phyloP scores from a whole-genome alignment of 2,113 vertebrate species.

The Pipra filicauda region DNA sequence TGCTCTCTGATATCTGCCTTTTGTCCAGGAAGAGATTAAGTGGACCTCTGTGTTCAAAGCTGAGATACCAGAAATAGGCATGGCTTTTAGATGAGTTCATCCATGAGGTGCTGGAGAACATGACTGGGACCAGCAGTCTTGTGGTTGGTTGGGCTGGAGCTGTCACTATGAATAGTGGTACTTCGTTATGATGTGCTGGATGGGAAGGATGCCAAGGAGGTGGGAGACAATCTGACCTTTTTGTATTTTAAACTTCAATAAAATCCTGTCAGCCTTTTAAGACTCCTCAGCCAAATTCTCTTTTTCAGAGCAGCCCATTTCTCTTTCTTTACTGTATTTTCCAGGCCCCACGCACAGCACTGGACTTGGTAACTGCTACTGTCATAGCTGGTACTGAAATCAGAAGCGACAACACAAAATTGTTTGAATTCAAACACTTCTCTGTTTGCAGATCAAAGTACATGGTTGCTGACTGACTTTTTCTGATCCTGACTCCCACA shows the following conservation, averaged over 20 bases:
- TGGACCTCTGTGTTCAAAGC: background rate
- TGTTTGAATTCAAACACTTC: background rate
- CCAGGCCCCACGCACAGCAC: background rate
- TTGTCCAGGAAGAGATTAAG: background rate
- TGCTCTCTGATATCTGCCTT: background rate
- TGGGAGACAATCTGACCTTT: constrained; percentile 37
- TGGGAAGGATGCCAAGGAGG: background rate
- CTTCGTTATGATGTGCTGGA: background rate
- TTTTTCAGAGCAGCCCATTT: background rate
- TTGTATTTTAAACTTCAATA: constrained; percentile 42
- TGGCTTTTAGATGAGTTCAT: background rate
- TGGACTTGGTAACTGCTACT: background rate
- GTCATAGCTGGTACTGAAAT: background rate
- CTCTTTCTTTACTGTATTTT: accelerated
- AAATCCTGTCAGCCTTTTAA: constrained; percentile 26
- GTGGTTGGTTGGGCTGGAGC: background rate
- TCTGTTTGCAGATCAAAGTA: background rate
- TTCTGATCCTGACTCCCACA: background rate
- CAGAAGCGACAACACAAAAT: background rate
- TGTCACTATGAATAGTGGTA: background rate
- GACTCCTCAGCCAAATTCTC: background rate
- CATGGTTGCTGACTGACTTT: background rate
- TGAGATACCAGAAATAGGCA: background rate
- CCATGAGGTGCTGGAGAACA: background rate
- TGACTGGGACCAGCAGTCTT: background rate